A percentile compares a stretch with the other conserved stretches of the same genome.
Conservation (phyloP, 2,888 invertebrate genomes). For the Stratiomys singularior region DNA sequence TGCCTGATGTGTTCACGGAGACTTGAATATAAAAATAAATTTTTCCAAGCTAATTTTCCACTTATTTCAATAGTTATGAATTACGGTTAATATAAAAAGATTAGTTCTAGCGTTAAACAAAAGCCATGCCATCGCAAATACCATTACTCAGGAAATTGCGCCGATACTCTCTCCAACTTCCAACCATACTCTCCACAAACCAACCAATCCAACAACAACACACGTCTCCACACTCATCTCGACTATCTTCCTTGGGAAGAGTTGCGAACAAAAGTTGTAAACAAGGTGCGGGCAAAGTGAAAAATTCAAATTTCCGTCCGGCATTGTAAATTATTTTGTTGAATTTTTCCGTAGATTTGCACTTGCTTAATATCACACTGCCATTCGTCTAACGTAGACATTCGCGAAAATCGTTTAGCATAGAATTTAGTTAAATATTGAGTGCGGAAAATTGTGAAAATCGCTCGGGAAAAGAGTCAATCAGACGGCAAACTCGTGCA, state of each 20-base stretch:
- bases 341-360: background rate
- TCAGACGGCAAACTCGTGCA: background rate
- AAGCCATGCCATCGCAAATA: background rate
- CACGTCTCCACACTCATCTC: background rate
- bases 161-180: background rate
- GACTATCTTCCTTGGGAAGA: background rate
- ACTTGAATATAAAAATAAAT: too few species aligned
- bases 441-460: background rate
- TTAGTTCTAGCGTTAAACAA: too few species aligned
- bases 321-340: background rate
- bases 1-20: too few species aligned
- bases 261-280: conserved; percentile 28
- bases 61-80: too few species aligned
- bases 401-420: background rate
- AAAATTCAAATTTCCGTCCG: conserved; percentile 32
- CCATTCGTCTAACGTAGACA: background rate
- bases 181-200: background rate
- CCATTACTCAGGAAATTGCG: background rate
- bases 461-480: background rate
- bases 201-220: background rate
- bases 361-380: background rate
- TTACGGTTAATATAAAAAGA: too few species aligned
- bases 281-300: conserved; percentile 21
- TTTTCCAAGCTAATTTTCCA: too few species aligned
- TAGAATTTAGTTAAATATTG: background rate